phyloP scores from a whole-genome alignment of 2,888 invertebrate species.

The Oasisia sp. region DNA sequence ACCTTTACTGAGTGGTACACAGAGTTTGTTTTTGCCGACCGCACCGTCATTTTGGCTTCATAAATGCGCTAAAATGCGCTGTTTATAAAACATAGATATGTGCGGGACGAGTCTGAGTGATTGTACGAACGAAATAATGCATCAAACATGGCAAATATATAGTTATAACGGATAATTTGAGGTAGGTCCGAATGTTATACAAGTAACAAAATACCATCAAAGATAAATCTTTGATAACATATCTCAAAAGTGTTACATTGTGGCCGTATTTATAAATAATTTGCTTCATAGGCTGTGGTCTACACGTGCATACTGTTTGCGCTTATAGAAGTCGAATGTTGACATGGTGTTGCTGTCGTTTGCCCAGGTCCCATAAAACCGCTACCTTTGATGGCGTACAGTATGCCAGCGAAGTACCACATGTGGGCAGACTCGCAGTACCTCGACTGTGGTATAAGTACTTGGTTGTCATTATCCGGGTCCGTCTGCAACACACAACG shows the following conservation, averaged over 20 bases:
- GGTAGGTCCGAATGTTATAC: neutral
- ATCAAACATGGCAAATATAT: too few species aligned
- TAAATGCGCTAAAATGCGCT: too few species aligned
- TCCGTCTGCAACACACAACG: constrained; percentile 38
- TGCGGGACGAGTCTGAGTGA: too few species aligned
- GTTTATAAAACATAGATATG: too few species aligned
- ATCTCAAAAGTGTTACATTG: neutral
- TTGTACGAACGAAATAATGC: too few species aligned
- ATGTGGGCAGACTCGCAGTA: constrained; percentile 45
- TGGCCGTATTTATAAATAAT: neutral
- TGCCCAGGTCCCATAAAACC: neutral
- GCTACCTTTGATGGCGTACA: constrained; percentile 47
- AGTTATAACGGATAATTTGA: too few species aligned
- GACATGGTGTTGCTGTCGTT: neutral
- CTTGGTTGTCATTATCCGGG: constrained; percentile 44
- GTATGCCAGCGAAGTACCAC: constrained; percentile 47
- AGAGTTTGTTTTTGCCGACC: too few species aligned
- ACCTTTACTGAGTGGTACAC: too few species aligned
- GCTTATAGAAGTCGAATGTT: neutral
- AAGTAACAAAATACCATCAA: neutral
- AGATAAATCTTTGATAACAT: neutral
- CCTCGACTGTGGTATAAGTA: constrained; percentile 41
- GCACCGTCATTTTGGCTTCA: too few species aligned
- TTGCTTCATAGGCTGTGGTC: neutral
- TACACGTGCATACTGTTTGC: neutral